These are phyloP conservation scores for Smittia sp. DNA, from an alignment of 2,888 invertebrate species.

Conservation along the genomic window DNA sequence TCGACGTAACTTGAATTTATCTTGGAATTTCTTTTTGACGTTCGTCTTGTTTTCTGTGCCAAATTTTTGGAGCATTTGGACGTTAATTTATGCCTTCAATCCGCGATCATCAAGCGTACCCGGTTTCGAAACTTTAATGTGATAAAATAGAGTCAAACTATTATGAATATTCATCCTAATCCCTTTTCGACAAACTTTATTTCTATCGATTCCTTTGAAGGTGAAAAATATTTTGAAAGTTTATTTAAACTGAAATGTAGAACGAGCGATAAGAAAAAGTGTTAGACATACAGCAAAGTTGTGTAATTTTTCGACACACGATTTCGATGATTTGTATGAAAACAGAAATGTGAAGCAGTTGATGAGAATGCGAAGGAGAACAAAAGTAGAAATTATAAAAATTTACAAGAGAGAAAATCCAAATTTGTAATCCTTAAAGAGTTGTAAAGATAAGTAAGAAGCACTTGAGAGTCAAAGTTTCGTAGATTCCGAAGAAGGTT, in stretches of 20 bases:
- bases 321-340: not conserved
- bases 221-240: not conserved
- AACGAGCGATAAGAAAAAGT: not conserved
- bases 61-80: not conserved
- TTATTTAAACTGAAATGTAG: not conserved
- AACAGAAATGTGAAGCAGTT: too few relatives aligned
- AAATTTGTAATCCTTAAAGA: constrained; percentile 1
- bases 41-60: not conserved
- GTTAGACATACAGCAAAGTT: not conserved
- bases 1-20: not conserved
- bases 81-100: not conserved
- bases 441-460: not conserved
- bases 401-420: not conserved
- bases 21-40: not conserved
- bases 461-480: not conserved
- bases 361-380: not conserved
- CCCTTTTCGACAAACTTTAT: not conserved
- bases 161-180: not conserved
- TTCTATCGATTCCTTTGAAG: not conserved
- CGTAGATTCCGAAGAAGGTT: not conserved
- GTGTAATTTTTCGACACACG: not conserved
- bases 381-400: not conserved
- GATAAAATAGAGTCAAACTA: not conserved
- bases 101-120: not conserved
- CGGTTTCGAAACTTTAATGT: constrained; percentile 7